A percentile compares a stretch with the other conserved stretches of the same genome.
These are phyloP conservation scores for Coreoperca whiteheadi DNA, from an alignment of 2,113 vertebrate genomes.

Conservation along the genomic window DNA sequence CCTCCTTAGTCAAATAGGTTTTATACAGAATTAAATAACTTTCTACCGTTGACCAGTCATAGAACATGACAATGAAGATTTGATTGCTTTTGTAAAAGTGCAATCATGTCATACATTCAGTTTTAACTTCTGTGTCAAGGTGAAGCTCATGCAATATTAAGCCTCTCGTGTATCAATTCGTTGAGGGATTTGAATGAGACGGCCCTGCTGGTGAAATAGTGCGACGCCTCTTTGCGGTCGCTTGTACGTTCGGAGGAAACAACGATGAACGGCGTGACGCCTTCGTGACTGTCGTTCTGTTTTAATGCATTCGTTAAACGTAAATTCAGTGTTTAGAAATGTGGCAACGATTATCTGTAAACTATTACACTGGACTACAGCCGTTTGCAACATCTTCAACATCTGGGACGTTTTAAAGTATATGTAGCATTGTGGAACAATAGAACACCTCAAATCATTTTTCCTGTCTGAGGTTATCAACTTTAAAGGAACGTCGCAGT, in stretches of 20 bases:
- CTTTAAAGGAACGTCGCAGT: not conserved
- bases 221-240: not conserved
- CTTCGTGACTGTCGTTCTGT: not conserved
- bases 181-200: not conserved
- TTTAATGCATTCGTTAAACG: not conserved
- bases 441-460: not conserved
- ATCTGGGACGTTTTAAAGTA: not conserved
- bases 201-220: not conserved
- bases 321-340: not conserved
- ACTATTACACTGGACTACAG: not conserved
- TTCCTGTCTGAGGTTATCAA: not conserved
- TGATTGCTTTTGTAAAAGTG: not conserved
- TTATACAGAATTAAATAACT: constrained; percentile 2
- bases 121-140: not conserved
- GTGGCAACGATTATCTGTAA: not conserved
- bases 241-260: not conserved
- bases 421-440: not conserved
- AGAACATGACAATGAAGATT: not conserved
- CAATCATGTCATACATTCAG: not conserved
- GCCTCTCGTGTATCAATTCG: not conserved
- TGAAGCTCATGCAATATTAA: not conserved
- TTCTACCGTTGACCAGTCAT: not conserved
- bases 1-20: not conserved
- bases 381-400: not conserved
- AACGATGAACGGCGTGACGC: not conserved